Percentiles rank a stretch among this genome's conserved stretches.
These are phyloP conservation scores for Epinephelus cyanopodus DNA, from an alignment of 2,113 vertebrate genomes.

Conservation along the genomic window DNA sequence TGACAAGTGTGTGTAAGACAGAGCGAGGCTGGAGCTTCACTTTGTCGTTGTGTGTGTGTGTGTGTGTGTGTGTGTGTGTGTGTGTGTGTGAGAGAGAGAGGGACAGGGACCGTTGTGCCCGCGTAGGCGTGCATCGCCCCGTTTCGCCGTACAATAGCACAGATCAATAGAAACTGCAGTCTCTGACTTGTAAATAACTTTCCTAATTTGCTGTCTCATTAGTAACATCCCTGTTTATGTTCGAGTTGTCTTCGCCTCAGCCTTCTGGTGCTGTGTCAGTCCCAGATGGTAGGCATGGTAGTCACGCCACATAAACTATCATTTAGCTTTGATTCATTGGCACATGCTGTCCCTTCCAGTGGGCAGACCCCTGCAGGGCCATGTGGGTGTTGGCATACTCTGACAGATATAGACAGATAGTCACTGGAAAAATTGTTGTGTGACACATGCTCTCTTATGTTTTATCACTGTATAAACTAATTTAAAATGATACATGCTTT, in stretches of 20 bases:
- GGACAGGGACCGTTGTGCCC: not conserved
- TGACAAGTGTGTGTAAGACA: constrained; percentile 56
- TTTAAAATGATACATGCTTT: not conserved
- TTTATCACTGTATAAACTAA: not conserved
- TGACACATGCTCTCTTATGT: not conserved
- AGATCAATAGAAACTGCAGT: constrained; percentile 60
- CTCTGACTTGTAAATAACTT: constrained; percentile 75
- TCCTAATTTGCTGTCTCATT: constrained; percentile 75
- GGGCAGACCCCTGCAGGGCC: constrained; percentile 50
- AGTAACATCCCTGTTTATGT: constrained; percentile 66
- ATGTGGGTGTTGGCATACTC: constrained; percentile 38
- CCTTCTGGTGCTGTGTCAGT: constrained; percentile 73
- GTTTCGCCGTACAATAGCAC: constrained; percentile 22
- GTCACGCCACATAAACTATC: constrained; percentile 73
- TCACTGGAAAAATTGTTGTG: not conserved
- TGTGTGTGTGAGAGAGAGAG: not conserved
- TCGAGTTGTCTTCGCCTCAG: constrained; percentile 56
- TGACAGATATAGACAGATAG: not conserved
- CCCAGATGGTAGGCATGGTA: constrained; percentile 78
- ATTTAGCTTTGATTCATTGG: constrained; percentile 71
- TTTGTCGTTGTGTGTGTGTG: not conserved
- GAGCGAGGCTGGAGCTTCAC: not conserved
- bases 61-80: not conserved
- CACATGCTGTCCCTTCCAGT: constrained; percentile 58
- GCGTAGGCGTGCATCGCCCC: not conserved